Conservation (phyloP, 2,113 vertebrate species). For the Laterallus jamaicensis region DNA sequence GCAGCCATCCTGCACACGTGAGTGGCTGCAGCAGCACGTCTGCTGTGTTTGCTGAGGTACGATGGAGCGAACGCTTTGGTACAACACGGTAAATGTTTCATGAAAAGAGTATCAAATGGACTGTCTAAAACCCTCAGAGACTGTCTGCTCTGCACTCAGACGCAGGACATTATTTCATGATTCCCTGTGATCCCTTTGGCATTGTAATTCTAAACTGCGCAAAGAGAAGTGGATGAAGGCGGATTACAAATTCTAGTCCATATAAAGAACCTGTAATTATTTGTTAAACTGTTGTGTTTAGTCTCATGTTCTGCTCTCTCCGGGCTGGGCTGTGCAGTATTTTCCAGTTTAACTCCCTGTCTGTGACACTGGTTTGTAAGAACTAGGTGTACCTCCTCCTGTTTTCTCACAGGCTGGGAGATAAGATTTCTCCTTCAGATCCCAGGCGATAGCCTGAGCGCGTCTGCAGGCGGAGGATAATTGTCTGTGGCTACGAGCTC, state of each 20-base stretch:
- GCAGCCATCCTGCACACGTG: constrained; percentile 2
- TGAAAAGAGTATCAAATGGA: constrained; percentile 58
- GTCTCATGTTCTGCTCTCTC: constrained; percentile 15
- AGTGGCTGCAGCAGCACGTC: neutral
- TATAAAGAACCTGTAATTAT: constrained; percentile 56
- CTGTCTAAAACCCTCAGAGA: constrained; percentile 39
- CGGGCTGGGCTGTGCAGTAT: neutral
- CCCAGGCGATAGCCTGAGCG: neutral
- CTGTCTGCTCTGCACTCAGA: constrained; percentile 63
- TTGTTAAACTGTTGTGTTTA: constrained; percentile 62
- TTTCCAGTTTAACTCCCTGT: constrained; percentile 28
- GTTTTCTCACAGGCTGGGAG: constrained; percentile 36
- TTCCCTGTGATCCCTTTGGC: constrained; percentile 63
- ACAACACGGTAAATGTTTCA: constrained; percentile 59
- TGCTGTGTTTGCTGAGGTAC: constrained; percentile 17
- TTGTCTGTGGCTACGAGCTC: neutral
- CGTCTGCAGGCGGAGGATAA: neutral
- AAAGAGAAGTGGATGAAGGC: constrained; percentile 57
- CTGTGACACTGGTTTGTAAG: neutral
- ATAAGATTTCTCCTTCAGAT: constrained; percentile 46
- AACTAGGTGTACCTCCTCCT: neutral
- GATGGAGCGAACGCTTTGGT: constrained; percentile 1
- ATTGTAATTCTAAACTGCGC: constrained; percentile 62
- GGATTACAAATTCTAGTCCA: constrained; percentile 49
- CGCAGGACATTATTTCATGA: constrained; percentile 55